phyloP scores from a whole-genome alignment of 2,113 vertebrate genomes.

The Zosterops hypoxanthus region DNA sequence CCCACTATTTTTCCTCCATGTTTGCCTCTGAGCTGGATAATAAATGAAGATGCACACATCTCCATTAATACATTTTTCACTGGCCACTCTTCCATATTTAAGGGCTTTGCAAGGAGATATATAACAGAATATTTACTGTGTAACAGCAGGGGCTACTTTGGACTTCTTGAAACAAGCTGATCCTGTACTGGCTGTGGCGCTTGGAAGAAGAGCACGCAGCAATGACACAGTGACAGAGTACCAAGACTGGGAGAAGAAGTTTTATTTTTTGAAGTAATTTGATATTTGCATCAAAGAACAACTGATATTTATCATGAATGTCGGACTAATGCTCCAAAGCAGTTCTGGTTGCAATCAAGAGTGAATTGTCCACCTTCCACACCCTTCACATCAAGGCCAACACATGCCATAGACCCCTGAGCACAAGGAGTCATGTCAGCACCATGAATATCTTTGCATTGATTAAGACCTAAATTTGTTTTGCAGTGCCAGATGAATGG shows the following conservation, averaged over 20 bases:
- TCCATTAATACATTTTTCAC: neutral
- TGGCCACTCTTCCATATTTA: neutral
- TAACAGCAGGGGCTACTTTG: neutral
- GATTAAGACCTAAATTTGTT: neutral
- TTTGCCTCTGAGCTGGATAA: neutral
- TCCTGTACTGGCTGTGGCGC: neutral
- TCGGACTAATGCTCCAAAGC: neutral
- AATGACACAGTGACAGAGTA: neutral
- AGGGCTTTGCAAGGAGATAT: neutral
- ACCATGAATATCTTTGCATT: neutral
- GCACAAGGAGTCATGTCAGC: neutral
- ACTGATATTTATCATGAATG: neutral
- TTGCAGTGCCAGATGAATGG: neutral
- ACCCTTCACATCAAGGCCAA: neutral
- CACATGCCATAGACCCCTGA: neutral
- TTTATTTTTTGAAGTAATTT: neutral
- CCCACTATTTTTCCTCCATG: neutral
- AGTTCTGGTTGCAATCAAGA: neutral
- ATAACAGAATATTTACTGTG: neutral
- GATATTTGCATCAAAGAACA: neutral
- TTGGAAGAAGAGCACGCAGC: neutral
- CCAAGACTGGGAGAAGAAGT: neutral
- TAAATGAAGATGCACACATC: neutral
- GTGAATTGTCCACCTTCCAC: neutral
- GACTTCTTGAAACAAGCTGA: neutral